Evolutionary conservation across 2,888 invertebrate genomes (phyloP).

Genomic region (Acheta domesticus): DNA sequence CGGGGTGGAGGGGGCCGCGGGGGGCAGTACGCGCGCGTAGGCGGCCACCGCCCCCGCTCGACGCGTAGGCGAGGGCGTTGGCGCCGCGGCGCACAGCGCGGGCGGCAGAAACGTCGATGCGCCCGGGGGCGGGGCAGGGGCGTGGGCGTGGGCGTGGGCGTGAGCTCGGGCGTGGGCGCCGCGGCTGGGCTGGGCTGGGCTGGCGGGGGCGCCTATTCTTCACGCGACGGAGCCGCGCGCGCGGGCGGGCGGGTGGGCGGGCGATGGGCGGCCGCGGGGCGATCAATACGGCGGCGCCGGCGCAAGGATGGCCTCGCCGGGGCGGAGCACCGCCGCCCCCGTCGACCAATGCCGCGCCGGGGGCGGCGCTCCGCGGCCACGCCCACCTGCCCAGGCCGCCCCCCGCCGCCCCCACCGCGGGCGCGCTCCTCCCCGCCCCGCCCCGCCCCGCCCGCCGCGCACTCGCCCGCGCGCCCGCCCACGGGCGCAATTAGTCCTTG

Average conservation of each 20-base stretch:
- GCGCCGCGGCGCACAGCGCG: too few species aligned
- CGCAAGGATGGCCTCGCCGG: background rate
- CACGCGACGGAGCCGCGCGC: background rate
- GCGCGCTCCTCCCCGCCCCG: background rate
- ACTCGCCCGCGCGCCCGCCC: background rate
- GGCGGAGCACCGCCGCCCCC: conserved; percentile 5
- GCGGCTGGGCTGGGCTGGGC: background rate
- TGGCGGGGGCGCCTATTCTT: background rate
- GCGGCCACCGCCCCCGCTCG: too few species aligned
- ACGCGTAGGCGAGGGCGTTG: too few species aligned
- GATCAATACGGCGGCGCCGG: background rate
- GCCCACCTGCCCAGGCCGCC: background rate
- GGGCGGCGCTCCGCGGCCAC: background rate
- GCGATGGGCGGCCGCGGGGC: background rate
- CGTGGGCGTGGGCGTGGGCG: background rate
- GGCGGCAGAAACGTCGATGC: too few species aligned
- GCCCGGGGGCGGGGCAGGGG: too few species aligned
- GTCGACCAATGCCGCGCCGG: background rate
- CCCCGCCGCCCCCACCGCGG: background rate
- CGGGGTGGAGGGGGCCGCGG: too few species aligned
- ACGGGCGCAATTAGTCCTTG: too few species aligned
- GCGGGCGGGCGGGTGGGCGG: background rate
- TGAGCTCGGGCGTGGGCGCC: background rate
- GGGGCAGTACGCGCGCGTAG: too few species aligned
- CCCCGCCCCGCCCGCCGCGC: background rate